Conservation (phyloP, 2,113 vertebrate genomes). For the Xenopus tropicalis region UCB_Xtro_10.0 CM004443.2:76293501-76294000, state of each 20-base stretch:
- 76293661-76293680: too few relatives aligned
- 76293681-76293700: background rate
- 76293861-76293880: constrained; percentile 23
- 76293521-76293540: too few relatives aligned
- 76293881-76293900: constrained; percentile 14
- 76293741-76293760: too few relatives aligned
- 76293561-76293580: too few relatives aligned
- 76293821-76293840: constrained; percentile 27
- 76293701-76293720: background rate
- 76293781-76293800: background rate
- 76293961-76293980: constrained; percentile 36
- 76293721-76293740: background rate
- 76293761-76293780: background rate
- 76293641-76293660: too few relatives aligned
- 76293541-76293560: too few relatives aligned
- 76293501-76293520: too few relatives aligned
- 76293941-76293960: constrained; percentile 41
- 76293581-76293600: too few relatives aligned
- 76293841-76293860: constrained; percentile 36
- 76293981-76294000: constrained; percentile 24
- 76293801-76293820: constrained; percentile 12
- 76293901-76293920: constrained; percentile 30
- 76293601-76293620: too few relatives aligned
- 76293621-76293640: too few relatives aligned
- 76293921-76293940: constrained; percentile 36